Conservation (phyloP, 2,113 vertebrate species). For the Chauna torquata region DNA sequence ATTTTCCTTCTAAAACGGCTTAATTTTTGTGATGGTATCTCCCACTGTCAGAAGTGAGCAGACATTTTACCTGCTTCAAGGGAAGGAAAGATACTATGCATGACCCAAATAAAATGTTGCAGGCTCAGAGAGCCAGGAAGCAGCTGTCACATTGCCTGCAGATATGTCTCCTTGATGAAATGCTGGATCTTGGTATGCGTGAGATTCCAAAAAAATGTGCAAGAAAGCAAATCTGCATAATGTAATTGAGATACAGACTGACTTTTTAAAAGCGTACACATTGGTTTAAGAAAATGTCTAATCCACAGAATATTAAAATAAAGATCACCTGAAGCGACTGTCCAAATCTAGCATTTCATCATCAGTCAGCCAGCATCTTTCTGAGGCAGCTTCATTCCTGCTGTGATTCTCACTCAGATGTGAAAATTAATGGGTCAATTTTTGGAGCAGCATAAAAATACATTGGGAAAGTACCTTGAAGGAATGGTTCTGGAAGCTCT, state of each 20-base stretch:
- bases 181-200: background rate
- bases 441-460: background rate
- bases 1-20: background rate
- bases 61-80: slow-evolving; percentile 50
- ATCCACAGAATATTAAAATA: background rate
- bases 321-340: background rate
- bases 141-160: slow-evolving; percentile 55
- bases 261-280: background rate
- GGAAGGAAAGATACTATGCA: background rate
- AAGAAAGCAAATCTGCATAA: background rate
- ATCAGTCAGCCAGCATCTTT: background rate
- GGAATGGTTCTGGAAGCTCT: background rate
- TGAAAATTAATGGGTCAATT: background rate
- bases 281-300: background rate
- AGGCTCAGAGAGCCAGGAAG: slow-evolving; percentile 20
- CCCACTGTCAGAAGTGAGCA: background rate
- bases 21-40: background rate
- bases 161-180: slow-evolving; percentile 26
- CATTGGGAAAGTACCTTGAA: background rate
- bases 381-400: background rate
- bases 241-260: background rate
- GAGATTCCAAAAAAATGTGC: slow-evolving; percentile 9
- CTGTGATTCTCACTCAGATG: background rate
- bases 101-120: slow-evolving; percentile 54
- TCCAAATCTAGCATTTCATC: background rate